phyloP scores from a whole-genome alignment of 2,797 vertebrate genomes.

The Notamacropus eugenii region DNA sequence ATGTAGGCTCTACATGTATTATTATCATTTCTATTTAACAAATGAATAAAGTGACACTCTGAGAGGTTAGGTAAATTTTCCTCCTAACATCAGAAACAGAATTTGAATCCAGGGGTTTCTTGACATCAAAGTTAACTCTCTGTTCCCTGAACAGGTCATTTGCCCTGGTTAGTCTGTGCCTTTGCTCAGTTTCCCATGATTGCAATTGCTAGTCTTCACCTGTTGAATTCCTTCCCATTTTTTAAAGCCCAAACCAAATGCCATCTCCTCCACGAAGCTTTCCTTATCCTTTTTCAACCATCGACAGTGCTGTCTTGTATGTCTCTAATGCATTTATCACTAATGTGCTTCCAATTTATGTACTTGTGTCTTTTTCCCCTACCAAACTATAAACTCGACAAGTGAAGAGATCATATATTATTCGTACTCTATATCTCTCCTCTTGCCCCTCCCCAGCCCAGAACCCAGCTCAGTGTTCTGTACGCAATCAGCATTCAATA shows the following conservation, averaged over 20 bases:
- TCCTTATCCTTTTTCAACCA: neutral
- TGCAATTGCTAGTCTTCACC: neutral
- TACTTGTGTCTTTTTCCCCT: neutral
- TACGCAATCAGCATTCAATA: neutral
- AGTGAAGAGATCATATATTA: fast-evolving
- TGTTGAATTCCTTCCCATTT: neutral
- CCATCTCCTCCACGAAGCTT: neutral
- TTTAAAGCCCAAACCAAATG: neutral
- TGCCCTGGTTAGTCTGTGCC: neutral
- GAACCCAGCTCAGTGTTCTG: neutral
- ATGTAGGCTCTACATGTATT: neutral
- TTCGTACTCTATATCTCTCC: neutral
- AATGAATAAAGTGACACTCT: neutral
- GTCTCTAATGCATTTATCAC: neutral
- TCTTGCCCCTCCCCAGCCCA: fast-evolving
- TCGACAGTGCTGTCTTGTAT: neutral
- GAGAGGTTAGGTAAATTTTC: neutral
- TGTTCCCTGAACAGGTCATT: neutral
- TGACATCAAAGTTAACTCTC: neutral
- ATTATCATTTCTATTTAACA: neutral
- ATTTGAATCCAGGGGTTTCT: neutral
- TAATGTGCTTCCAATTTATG: neutral
- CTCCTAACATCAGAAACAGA: neutral
- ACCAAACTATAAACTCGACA: neutral
- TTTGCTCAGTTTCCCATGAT: neutral